Conservation (phyloP, 2,888 invertebrate species). For the Drosophila ezoana region DNA sequence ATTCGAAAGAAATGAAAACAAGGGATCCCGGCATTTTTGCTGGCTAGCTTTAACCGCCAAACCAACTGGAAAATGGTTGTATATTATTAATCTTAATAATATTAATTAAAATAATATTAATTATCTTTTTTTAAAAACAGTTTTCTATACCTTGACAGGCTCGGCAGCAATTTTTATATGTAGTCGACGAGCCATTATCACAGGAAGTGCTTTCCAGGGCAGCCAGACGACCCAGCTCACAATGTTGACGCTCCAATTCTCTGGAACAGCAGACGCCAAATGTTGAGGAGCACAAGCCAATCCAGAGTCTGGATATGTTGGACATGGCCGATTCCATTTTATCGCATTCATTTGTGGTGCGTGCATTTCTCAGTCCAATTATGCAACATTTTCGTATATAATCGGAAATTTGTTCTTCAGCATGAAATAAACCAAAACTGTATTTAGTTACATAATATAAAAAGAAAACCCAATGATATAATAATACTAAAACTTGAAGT, state of each 20-base stretch:
- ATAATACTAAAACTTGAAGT: no score
- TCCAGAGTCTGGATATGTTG: constrained; percentile 86
- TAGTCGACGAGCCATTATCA: constrained; percentile 64
- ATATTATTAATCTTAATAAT: neutral
- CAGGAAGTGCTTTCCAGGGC: constrained; percentile 81
- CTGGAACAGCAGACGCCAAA: constrained; percentile 88
- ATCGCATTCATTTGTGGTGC: constrained; percentile 85
- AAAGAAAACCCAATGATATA: neutral
- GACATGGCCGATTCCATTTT: constrained; percentile 86
- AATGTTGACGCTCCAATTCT: constrained; percentile 84
- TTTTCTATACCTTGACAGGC: constrained; percentile 85
- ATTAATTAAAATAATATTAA: no score
- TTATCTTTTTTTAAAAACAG: no score
- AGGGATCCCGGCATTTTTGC: constrained; percentile 86
- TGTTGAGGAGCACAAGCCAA: constrained; percentile 87
- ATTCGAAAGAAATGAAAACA: constrained; percentile 83
- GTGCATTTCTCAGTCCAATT: constrained; percentile 86
- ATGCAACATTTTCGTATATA: constrained; percentile 86
- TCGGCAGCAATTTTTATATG: constrained; percentile 87
- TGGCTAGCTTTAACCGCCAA: constrained; percentile 86
- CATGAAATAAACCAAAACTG: constrained; percentile 1
- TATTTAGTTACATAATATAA: neutral
- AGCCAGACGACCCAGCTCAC: constrained; percentile 81
- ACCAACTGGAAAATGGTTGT: constrained; percentile 84
- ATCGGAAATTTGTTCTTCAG: constrained; percentile 71